Percentiles rank a stretch among this genome's conserved stretches.
Conservation (phyloP, 53 echinoderm and acorn worm genomes). For the Henricia sp. region DNA sequence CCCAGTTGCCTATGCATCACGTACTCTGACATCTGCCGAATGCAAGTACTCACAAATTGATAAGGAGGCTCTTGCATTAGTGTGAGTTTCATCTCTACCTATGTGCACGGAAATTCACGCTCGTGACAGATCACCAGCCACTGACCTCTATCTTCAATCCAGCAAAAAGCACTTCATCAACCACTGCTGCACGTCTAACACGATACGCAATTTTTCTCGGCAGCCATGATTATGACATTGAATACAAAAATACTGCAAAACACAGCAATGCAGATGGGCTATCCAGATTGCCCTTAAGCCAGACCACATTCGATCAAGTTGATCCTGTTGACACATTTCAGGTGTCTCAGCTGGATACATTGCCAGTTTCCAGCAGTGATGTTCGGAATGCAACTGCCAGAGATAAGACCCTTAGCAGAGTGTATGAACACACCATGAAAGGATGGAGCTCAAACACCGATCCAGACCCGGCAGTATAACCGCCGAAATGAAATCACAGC, state of each 20-base stretch:
- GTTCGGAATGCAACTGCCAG: constrained; percentile 26
- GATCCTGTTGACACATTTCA: constrained; percentile 9
- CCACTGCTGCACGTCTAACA: constrained; percentile 21
- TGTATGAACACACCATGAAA: constrained; percentile 30
- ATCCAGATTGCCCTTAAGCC: constrained; percentile 19
- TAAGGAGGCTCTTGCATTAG: constrained; percentile 53
- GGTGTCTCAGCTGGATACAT: constrained; percentile 19
- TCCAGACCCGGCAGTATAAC: constrained; percentile 15
- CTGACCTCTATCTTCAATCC: constrained; percentile 54
- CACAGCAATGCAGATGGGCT: constrained; percentile 11
- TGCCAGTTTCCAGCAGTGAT: constrained; percentile 51
- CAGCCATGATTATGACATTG: constrained; percentile 30
- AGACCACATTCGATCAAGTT: background rate
- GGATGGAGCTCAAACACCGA: constrained; percentile 58
- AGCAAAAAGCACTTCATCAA: background rate
- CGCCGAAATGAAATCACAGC: constrained; percentile 52
- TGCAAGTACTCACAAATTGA: constrained; percentile 63
- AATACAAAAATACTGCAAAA: constrained; percentile 4
- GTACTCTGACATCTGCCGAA: constrained; percentile 51
- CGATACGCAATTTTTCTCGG: constrained; percentile 42
- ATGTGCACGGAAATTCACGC: constrained; percentile 37
- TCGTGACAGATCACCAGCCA: constrained; percentile 63
- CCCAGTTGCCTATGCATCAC: constrained; percentile 61
- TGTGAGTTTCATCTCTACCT: constrained; percentile 51
- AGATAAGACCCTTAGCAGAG: constrained; percentile 33